Conservation (phyloP, 2,797 vertebrate species). For the Thripadectes ignobilis region DNA sequence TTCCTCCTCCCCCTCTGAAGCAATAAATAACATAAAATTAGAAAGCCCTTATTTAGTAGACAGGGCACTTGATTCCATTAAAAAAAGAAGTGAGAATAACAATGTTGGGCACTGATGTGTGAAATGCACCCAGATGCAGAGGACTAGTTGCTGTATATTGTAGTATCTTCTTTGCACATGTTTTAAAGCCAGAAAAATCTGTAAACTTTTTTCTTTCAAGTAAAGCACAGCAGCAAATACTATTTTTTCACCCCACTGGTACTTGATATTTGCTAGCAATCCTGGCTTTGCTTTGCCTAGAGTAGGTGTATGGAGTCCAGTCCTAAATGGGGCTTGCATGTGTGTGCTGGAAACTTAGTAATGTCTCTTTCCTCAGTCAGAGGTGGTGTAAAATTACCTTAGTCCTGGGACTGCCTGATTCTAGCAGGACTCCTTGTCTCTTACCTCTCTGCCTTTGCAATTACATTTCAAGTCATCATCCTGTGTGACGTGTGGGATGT, state of each 20-base stretch:
- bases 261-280: not conserved
- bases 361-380: not conserved
- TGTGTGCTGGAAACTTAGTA: not conserved
- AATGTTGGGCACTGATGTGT: slow-evolving; percentile 69
- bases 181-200: slow-evolving; percentile 32
- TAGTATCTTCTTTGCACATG: slow-evolving; percentile 59
- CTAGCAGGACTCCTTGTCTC: not conserved
- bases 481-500: not conserved
- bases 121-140: slow-evolving; percentile 75
- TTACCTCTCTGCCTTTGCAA: not conserved
- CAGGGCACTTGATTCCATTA: slow-evolving; percentile 72
- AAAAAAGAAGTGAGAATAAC: slow-evolving; percentile 84
- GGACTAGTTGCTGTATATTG: slow-evolving; percentile 44
- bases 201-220: slow-evolving; percentile 27
- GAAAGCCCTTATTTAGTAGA: slow-evolving; percentile 75
- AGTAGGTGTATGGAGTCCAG: not conserved
- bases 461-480: not conserved
- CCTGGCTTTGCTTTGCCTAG: not conserved
- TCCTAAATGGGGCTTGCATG: not conserved
- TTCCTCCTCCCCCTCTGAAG: slow-evolving; percentile 68
- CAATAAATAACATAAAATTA: slow-evolving; percentile 77
- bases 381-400: not conserved
- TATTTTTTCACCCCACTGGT: not conserved
- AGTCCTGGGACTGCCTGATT: not conserved
- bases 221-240: not conserved